Evolutionary conservation across 2,113 vertebrate genomes (phyloP).

Genomic region (Dendropsophus ebraccatus): DNA sequence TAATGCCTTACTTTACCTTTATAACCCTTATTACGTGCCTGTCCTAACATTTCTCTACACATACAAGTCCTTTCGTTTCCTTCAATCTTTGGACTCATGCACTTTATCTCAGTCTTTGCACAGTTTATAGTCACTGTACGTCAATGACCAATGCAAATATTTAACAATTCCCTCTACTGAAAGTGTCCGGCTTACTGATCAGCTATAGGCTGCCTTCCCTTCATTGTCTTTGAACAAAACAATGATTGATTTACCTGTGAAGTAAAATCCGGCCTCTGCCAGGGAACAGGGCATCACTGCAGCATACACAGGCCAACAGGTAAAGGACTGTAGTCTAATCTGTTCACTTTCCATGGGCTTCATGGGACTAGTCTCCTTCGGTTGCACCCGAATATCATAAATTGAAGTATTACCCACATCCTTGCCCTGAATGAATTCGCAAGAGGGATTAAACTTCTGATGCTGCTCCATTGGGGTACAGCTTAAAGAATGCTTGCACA

Average conservation of each 20-base stretch:
- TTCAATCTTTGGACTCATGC: too few species aligned
- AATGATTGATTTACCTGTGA: conserved; percentile 54
- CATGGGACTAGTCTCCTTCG: rapidly evolving
- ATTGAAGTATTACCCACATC: conserved; percentile 56
- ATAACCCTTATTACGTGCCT: too few species aligned
- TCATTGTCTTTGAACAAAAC: too few species aligned
- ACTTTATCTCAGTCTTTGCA: too few species aligned
- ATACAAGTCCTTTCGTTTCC: too few species aligned
- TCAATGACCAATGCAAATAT: too few species aligned
- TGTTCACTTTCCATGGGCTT: neutral
- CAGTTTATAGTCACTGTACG: too few species aligned
- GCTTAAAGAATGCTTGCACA: neutral
- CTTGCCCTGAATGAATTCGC: conserved; percentile 53
- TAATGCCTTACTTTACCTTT: too few species aligned
- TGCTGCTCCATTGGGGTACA: neutral
- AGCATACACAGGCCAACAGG: neutral
- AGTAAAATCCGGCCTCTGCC: conserved; percentile 56
- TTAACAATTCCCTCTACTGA: too few species aligned
- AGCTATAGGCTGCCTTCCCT: too few species aligned
- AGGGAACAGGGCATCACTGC: neutral
- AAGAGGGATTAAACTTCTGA: conserved; percentile 26
- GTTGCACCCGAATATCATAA: conserved; percentile 44
- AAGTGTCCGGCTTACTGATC: too few species aligned
- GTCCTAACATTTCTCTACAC: too few species aligned
- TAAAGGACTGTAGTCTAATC: conserved; percentile 4